Percentiles rank a stretch among this genome's conserved stretches.
Evolutionary conservation across 2,113 vertebrate species (phyloP).

Genomic region (Alethe diademata): DNA sequence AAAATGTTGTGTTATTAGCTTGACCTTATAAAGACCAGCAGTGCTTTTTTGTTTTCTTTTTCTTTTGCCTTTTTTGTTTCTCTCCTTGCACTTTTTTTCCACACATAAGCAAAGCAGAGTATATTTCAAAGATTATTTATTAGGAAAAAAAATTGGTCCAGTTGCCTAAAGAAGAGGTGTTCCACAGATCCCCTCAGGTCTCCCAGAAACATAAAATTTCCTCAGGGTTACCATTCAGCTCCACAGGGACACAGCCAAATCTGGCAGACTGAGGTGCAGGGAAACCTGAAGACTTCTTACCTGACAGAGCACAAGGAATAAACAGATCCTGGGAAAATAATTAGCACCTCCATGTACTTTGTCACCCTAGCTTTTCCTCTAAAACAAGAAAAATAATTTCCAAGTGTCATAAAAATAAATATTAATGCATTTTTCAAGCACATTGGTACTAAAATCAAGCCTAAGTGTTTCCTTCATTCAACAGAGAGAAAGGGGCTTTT

Average conservation of each 20-base stretch:
- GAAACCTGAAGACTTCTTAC: neutral
- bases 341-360: neutral
- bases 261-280: neutral
- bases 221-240: neutral
- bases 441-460: neutral
- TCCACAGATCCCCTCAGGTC: neutral
- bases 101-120: neutral
- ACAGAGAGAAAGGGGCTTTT: neutral
- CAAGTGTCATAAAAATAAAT: neutral
- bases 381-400: neutral
- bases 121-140: neutral
- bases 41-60: no score
- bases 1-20: neutral
- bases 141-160: neutral
- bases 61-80: neutral
- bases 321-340: neutral
- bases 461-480: neutral
- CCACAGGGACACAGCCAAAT: neutral
- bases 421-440: neutral
- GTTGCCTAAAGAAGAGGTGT: neutral
- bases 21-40: neutral
- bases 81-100: neutral
- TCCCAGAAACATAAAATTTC: neutral
- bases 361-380: neutral
- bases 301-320: neutral